phyloP scores from a whole-genome alignment of 2,888 invertebrate species.

The Andrena chrysosceles region DNA sequence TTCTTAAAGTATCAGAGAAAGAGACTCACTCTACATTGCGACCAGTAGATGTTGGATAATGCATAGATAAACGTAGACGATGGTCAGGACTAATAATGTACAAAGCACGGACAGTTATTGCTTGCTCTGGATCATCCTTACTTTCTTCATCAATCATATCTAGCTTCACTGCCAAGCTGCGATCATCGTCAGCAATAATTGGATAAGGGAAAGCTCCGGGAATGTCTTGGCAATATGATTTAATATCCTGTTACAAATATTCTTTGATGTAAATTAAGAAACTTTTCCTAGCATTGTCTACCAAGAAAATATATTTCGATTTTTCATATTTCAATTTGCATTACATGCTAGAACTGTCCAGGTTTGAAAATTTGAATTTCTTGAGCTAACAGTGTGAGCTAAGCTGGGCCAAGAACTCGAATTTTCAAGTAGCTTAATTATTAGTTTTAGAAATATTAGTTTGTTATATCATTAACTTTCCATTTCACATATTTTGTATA shows the following conservation, averaged over 20 bases:
- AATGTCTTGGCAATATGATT: conserved; percentile 89
- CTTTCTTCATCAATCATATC: conserved; percentile 93
- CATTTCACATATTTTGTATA: too few relatives aligned
- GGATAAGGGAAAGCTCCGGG: conserved; percentile 92
- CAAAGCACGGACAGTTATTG: conserved; percentile 90
- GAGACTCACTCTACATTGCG: conserved; percentile 92
- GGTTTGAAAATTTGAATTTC: too few relatives aligned
- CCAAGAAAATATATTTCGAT: background rate
- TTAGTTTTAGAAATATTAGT: too few relatives aligned
- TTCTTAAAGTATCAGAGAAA: background rate
- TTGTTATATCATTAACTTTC: too few relatives aligned
- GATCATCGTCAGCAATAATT: conserved; percentile 91
- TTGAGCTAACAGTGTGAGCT: too few relatives aligned
- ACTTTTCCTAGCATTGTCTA: background rate
- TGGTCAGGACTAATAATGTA: conserved; percentile 94
- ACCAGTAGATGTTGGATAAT: conserved; percentile 94
- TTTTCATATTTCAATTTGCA: too few relatives aligned
- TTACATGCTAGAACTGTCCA: too few relatives aligned
- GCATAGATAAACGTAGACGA: conserved; percentile 91
- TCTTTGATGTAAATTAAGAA: background rate
- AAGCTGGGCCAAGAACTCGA: too few relatives aligned
- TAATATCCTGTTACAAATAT: conserved; percentile 86
- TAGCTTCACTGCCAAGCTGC: conserved; percentile 90
- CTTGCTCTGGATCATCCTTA: conserved; percentile 88
- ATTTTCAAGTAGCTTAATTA: too few relatives aligned